Conservation (phyloP, 2,113 vertebrate species). For the Isichthys henryi region DNA sequence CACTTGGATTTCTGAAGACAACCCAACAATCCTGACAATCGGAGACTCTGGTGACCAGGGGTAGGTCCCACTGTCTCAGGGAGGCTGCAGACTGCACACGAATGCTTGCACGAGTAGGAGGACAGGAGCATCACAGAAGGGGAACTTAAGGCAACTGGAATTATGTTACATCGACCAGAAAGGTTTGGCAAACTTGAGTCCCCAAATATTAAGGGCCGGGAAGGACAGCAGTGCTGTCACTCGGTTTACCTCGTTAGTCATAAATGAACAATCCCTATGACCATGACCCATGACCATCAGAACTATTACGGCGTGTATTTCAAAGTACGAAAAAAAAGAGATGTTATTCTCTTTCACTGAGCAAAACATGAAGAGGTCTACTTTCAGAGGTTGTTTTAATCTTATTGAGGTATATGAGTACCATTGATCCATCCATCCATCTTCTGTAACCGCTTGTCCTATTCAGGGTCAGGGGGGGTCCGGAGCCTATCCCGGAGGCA, state of each 20-base stretch:
- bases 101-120: background rate
- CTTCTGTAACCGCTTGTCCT: background rate
- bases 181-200: constrained; percentile 6
- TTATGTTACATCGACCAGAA: background rate
- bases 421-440: background rate
- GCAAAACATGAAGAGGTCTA: background rate
- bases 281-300: background rate
- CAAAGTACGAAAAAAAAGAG: background rate
- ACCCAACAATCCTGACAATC: background rate
- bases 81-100: background rate
- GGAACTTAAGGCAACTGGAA: background rate
- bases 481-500: background rate
- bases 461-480: background rate
- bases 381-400: background rate
- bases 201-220: constrained; percentile 14
- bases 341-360: background rate
- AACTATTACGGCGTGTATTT: background rate
- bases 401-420: background rate
- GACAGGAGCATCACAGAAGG: background rate
- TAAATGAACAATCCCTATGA: background rate
- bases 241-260: constrained; percentile 24
- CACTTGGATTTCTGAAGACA: background rate
- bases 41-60: background rate
- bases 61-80: background rate
- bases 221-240: constrained; percentile 19